Conservation (phyloP, 2,113 vertebrate species). For the Apeltes quadracus region DNA sequence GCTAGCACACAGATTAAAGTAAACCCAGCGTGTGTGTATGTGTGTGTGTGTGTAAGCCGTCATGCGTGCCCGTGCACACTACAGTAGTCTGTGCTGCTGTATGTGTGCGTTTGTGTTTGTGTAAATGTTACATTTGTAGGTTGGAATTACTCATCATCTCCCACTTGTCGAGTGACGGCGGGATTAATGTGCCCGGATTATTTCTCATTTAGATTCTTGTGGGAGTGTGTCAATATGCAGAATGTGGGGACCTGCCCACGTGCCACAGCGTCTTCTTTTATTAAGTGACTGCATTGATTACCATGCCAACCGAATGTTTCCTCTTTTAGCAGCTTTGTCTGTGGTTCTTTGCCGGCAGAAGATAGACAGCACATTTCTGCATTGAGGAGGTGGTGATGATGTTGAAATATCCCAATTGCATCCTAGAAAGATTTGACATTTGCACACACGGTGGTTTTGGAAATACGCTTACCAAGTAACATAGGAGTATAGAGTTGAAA, state of each 20-base stretch:
- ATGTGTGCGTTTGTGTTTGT: slow-evolving; percentile 22
- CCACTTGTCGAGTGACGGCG: slow-evolving; percentile 45
- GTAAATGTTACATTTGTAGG: slow-evolving; percentile 67
- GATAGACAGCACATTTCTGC: neutral
- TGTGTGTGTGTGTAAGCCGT: slow-evolving; percentile 38
- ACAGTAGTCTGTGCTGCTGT: slow-evolving; percentile 12
- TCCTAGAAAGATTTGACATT: neutral
- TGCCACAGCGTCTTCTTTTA: slow-evolving; percentile 6
- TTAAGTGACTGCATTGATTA: slow-evolving; percentile 29
- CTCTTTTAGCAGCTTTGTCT: slow-evolving; percentile 27
- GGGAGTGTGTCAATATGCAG: slow-evolving; percentile 36
- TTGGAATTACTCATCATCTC: slow-evolving; percentile 63
- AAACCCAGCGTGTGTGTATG: slow-evolving; percentile 35
- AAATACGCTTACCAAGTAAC: neutral
- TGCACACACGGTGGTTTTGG: neutral
- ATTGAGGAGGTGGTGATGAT: neutral
- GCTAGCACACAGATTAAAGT: slow-evolving; percentile 61
- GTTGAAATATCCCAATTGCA: neutral
- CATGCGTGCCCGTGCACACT: slow-evolving; percentile 37
- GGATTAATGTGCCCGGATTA: slow-evolving; percentile 69
- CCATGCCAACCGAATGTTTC: slow-evolving; percentile 12
- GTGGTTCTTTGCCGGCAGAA: neutral
- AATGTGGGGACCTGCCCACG: slow-evolving; percentile 17
- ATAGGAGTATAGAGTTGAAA: neutral
- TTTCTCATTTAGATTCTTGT: slow-evolving; percentile 43